phyloP scores from a whole-genome alignment of 2,797 vertebrate species.

The Esox masquinongy region DNA sequence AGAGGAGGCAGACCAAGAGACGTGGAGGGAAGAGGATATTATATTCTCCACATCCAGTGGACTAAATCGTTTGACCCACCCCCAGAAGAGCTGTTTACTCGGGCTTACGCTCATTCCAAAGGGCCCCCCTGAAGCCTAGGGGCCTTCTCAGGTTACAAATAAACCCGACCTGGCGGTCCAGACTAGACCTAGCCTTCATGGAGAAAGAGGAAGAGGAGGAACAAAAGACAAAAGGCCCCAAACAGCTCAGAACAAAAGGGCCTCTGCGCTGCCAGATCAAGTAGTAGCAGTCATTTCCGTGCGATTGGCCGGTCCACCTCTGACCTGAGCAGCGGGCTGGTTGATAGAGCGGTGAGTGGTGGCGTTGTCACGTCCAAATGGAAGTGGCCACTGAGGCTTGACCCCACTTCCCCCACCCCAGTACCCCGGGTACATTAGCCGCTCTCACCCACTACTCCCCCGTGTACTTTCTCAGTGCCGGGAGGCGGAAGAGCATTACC shows the following conservation, averaged over 20 bases:
- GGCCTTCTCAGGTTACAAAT: constrained; percentile 52
- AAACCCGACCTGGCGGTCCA: constrained; percentile 51
- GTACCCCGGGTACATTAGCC: constrained; percentile 27
- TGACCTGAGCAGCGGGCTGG: constrained; percentile 27
- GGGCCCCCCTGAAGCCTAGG: constrained; percentile 30
- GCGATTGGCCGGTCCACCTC: constrained; percentile 23
- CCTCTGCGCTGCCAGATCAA: constrained; percentile 34
- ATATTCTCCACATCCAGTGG: constrained; percentile 18
- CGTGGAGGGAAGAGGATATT: background rate
- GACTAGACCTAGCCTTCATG: constrained; percentile 11
- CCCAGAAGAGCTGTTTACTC: constrained; percentile 33
- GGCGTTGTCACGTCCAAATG: constrained; percentile 26
- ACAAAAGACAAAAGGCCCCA: constrained; percentile 53
- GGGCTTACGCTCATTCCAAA: constrained; percentile 38
- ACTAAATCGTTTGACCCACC: constrained; percentile 49
- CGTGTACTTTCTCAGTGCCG: constrained; percentile 11
- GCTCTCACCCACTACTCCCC: background rate
- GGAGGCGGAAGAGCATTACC: constrained; percentile 35
- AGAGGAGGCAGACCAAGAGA: background rate
- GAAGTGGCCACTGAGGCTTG: constrained; percentile 48
- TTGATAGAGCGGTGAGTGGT: constrained; percentile 23
- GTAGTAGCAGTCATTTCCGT: constrained; percentile 32
- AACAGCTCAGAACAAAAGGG: constrained; percentile 49
- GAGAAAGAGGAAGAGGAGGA: constrained; percentile 37
- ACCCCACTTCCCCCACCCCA: constrained; percentile 25